Evolutionary conservation across 2,888 invertebrate species (phyloP), one percentile per base, ranked within the genome.

Genomic region (Caenorhabditis becei): DNA sequence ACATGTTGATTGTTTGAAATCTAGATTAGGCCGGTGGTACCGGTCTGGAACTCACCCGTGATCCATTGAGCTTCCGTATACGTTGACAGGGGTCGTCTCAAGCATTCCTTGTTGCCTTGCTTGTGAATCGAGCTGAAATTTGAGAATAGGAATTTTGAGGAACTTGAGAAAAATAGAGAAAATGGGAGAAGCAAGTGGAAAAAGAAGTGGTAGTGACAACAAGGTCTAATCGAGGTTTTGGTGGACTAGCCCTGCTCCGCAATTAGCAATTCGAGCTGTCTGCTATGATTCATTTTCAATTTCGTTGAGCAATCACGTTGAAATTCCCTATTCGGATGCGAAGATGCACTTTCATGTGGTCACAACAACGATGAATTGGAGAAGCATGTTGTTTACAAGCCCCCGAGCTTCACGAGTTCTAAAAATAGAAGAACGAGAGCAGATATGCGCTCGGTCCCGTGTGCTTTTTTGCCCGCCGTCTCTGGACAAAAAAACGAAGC

Each of bases 11-110:
- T 67, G 67, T 67, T 63, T 58, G 47, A 62, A 44, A 63, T 63
- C 28, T 62, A 62, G 67, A 62, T 77, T 69, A 74, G 32, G 47
- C 11, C 26, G n/a, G n/a, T 23, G 26, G n/a, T 49, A 44, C 41
- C 35, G 8, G 49, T 14, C 32, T 14, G 41, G 66, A 54, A 72
- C 72, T 53, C 37, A 81, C 81, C 81, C 81, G 53, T 81, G 81
- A 72, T 82, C 82, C 75, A 82, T 79, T 32, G 83, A 81, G 20
- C 59, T 82, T 49, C 82, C 77, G 66, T 84, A 84, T 1, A 80
- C 77, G 71, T 79, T 77, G 28, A 74, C 61, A 32, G 77, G 80
- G 28, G 78, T 78, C 11, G 82, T 82, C 44, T 84, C 84, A 51
- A 84, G 59, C 84, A 84, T 84, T 63, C 58, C 67, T 53, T 53